Conservation (phyloP, 35 echinoderm and acorn worm genomes). For the Hemicentrotus pulcherrimus region DNA sequence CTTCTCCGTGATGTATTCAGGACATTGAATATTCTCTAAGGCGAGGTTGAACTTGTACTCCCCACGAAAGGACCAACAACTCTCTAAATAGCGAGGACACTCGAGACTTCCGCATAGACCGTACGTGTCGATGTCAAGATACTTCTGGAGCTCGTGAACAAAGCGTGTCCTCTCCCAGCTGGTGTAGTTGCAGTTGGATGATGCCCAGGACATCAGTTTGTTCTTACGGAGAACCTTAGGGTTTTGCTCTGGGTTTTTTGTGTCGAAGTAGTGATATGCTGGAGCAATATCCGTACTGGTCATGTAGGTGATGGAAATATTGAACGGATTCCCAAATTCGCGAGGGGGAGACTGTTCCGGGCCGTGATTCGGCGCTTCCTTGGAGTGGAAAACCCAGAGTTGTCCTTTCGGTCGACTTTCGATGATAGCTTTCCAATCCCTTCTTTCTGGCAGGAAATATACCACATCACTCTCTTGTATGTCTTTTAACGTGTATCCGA, state of each 20-base stretch:
- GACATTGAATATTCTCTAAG: conserved; percentile 69
- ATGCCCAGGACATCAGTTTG: conserved; percentile 32
- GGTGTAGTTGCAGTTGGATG: conserved; percentile 37
- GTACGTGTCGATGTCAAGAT: conserved; percentile 52
- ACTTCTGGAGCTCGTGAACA: conserved; percentile 22
- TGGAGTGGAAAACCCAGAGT: conserved; percentile 75
- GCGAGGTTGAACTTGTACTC: conserved; percentile 66
- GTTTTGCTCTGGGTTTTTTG: background rate
- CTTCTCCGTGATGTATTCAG: conserved; percentile 77
- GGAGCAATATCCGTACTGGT: conserved; percentile 56
- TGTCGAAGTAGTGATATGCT: conserved; percentile 58
- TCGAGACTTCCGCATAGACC: conserved; percentile 64
- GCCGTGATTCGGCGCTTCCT: conserved; percentile 63
- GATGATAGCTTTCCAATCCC: background rate
- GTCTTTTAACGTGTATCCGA: background rate
- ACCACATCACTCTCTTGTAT: conserved; percentile 33
- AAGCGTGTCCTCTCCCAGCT: background rate
- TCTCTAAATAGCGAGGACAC: background rate
- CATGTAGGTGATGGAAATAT: conserved; percentile 64
- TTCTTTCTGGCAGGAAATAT: background rate
- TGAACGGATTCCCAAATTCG: conserved; percentile 50
- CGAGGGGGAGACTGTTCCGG: conserved; percentile 53
- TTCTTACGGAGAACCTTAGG: conserved; percentile 8
- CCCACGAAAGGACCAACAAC: background rate
- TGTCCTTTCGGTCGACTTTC: conserved; percentile 36